phyloP scores from a whole-genome alignment of 1,140 invertebrate species.

The Adelges cooleyi region DNA sequence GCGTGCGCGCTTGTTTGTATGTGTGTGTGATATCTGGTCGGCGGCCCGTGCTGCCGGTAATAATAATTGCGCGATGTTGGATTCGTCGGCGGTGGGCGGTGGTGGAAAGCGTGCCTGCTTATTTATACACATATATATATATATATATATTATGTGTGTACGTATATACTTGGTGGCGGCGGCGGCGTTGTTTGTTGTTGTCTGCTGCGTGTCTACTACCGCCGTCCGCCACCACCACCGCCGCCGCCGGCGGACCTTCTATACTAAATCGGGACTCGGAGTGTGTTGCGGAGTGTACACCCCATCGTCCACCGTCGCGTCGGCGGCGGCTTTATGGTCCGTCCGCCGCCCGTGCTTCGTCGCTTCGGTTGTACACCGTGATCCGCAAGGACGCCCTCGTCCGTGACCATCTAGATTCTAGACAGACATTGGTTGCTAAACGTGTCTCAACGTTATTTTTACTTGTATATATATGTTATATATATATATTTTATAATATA shows the following conservation, averaged over 20 bases:
- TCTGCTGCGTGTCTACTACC: conserved; percentile 19
- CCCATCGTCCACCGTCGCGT: no score
- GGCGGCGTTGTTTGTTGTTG: conserved; percentile 26
- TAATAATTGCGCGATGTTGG: background rate
- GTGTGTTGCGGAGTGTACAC: no score
- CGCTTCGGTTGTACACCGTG: background rate
- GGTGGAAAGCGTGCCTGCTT: background rate
- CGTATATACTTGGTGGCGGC: background rate
- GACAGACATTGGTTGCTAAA: conserved; percentile 22
- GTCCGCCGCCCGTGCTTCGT: background rate
- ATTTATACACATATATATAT: background rate
- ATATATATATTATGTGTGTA: no score
- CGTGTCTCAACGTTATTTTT: background rate
- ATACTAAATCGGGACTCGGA: no score
- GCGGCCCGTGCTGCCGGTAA: conserved; percentile 16
- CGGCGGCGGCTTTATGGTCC: background rate
- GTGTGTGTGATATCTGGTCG: conserved; percentile 10
- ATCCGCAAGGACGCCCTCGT: background rate
- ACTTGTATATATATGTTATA: no score
- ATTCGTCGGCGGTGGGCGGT: background rate
- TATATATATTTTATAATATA: no score
- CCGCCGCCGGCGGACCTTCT: background rate
- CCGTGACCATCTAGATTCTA: conserved; percentile 11
- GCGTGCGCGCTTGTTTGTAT: background rate
- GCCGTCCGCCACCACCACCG: background rate